These are phyloP conservation scores for Papilio helenus DNA, from an alignment of 1,140 invertebrate species.

Conservation along the genomic window DNA sequence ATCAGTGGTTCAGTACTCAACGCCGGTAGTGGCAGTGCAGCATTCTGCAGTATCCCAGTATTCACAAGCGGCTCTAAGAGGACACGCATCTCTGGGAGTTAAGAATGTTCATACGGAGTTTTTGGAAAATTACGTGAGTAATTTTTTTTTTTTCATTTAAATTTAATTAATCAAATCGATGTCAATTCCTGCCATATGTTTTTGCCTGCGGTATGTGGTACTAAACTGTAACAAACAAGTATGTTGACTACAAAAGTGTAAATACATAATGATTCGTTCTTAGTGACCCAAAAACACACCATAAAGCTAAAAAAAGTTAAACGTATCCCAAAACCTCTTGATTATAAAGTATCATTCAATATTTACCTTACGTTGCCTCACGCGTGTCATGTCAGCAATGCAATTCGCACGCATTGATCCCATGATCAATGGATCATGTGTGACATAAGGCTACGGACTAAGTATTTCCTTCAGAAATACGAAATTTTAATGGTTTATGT, in stretches of 20 bases:
- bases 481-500: conserved; percentile 44
- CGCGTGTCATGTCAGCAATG: conserved; percentile 52
- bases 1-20: conserved; percentile 46
- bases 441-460: conserved; percentile 32
- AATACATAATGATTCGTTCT: background rate
- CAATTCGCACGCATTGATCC: conserved; percentile 54
- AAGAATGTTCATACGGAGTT: conserved; percentile 84
- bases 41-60: conserved; percentile 40
- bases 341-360: no score
- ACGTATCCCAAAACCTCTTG: background rate
- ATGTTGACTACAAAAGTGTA: no score
- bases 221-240: no score
- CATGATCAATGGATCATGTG: conserved; percentile 47
- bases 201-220: no score
- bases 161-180: background rate
- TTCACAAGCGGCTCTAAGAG: conserved; percentile 33
- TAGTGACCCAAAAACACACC: no score
- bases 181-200: background rate
- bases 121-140: conserved; percentile 84
- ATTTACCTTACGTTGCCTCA: conserved; percentile 45
- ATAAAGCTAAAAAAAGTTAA: no score
- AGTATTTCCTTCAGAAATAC: conserved; percentile 49
- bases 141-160: background rate
- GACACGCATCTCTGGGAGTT: conserved; percentile 50
- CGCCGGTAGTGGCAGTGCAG: conserved; percentile 48